Percentiles rank a stretch among this genome's conserved stretches.
Conservation (phyloP, 2,888 invertebrate species). For the Agonopterix alstromeriana region DNA sequence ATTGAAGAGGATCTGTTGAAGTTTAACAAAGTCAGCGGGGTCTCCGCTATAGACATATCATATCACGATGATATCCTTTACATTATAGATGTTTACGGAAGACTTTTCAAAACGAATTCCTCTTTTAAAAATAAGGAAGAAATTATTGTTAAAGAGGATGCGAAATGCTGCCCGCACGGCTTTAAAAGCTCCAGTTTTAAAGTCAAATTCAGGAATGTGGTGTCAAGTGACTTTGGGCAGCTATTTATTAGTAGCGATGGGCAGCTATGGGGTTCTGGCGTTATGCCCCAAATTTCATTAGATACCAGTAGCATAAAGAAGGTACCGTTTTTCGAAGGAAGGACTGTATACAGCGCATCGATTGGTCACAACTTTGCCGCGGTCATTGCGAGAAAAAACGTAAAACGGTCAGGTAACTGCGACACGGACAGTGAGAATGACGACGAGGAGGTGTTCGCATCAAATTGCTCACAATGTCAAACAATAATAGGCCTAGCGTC, state of each 20-base stretch:
- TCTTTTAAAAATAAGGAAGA: conserved; percentile 76
- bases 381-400: conserved; percentile 81
- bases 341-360: conserved; percentile 81
- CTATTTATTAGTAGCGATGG: conserved; percentile 81
- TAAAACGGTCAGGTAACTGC: conserved; percentile 61
- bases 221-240: conserved; percentile 78
- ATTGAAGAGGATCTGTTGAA: conserved; percentile 52
- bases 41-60: conserved; percentile 79
- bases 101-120: conserved; percentile 75
- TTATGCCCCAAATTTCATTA: conserved; percentile 81
- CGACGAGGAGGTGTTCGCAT: conserved; percentile 80
- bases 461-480: conserved; percentile 80
- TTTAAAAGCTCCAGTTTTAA: conserved; percentile 78
- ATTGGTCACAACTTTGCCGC: conserved; percentile 88
- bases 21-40: conserved; percentile 65
- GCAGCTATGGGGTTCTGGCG: conserved; percentile 82
- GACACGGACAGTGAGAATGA: conserved; percentile 79
- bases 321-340: conserved; percentile 81
- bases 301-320: conserved; percentile 77
- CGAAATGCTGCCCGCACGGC: conserved; percentile 80
- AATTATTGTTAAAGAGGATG: conserved; percentile 79
- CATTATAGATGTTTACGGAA: conserved; percentile 78
- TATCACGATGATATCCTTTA: conserved; percentile 77
- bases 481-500: conserved; percentile 75
- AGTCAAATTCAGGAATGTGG: conserved; percentile 79